Evolutionary conservation across 2,113 vertebrate species (phyloP), one percentile per base, ranked within the genome.

Genomic region (Hiodon tergisus): DNA sequence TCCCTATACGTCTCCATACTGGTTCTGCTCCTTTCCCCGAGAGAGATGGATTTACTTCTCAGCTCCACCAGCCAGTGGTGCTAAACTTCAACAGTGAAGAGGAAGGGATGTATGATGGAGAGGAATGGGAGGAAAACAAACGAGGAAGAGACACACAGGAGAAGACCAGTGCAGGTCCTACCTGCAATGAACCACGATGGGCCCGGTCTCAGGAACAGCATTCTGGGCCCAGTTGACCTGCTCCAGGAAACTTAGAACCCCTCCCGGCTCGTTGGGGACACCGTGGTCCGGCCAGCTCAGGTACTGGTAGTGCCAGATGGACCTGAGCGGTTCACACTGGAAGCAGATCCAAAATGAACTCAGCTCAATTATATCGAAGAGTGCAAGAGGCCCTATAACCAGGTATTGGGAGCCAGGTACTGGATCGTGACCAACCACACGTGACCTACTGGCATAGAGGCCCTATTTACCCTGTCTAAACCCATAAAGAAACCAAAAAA

Each of bases 181-280:
- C 96, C 96, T 98, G 94, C 96, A 98, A 71, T 98, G 96, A n/a
- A 96, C 96, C 81, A 97, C 94, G 93, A 98, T 95, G 67, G 96
- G 96, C 51, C 96, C 96, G 0, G 95, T 94, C 17, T 98, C 95
- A 0, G 93, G 83, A 86, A 92, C 85, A 79, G 87, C 81, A 46
- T 83, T 84, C 81, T 95, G 93, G 2, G 91, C 88, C 73, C 82
- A 84, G 80, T 95, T 95, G 81, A 94, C 91, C 83, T 94, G 90
- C 65, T 94, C 92, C 69, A 95, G 86, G 82, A 96, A 95, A 85
- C 92, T 89, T 5, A 95, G 89, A 9, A 94, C 93, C 0, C 92
- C 93, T 0, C 92, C 90, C 0, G 93, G 94, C 76, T 95, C 93
- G 0, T 91, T 93, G 16, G 94, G 94, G 16, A 96, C 95, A 0